Evolutionary conservation across 2,113 vertebrate species (phyloP), one percentile per base, ranked within the genome.

Genomic region (Actenoides hombroni): DNA sequence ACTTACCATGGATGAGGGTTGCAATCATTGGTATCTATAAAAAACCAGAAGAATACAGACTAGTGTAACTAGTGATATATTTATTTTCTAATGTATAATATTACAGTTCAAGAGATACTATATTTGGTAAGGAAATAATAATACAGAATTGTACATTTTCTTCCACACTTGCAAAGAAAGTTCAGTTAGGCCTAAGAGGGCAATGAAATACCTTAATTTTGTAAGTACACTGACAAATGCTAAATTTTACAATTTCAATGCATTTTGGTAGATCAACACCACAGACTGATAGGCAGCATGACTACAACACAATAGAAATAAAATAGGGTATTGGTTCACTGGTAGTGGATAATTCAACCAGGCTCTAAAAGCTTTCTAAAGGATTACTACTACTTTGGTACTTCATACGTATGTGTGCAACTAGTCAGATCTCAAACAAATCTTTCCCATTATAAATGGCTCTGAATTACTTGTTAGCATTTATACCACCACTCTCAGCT

Each of bases 1-100:
- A 98, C 99, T 99, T 97, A 99, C 99, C 99, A 99, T 10, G 99
- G 99, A 90, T 99, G 98, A 51, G 99, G 99, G 77, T 98, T 99
- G 95, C 99, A 99, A 96, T 99, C 99, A 33, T 99, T 99, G 31
- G 98, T 98, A 86, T 99, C 99, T 99, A 97, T 5, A 56, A 88
- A 44, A 70, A 94, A 84, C 25, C 49, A 51, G 39, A 69, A 49
- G 37, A 94, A 65, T 69, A 25, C 6, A 46, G 15, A 14, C 8
- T 49, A 73, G 23, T 85, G 29, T 86, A 90, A 92, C 56, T 59
- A 56, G 18, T 24, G 25, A 49, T 9, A 21, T 16, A 23, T 69
- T 83, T 67, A 35, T 86, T 83, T 87, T 77, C 26, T 48, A 73
- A 56, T 8, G 24, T 7, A 6, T 15, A 48, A 6, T 15, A 44